A percentile compares a stretch with the other conserved stretches of the same genome.
Conservation (phyloP, 2,113 vertebrate genomes). For the Mola mola region DNA sequence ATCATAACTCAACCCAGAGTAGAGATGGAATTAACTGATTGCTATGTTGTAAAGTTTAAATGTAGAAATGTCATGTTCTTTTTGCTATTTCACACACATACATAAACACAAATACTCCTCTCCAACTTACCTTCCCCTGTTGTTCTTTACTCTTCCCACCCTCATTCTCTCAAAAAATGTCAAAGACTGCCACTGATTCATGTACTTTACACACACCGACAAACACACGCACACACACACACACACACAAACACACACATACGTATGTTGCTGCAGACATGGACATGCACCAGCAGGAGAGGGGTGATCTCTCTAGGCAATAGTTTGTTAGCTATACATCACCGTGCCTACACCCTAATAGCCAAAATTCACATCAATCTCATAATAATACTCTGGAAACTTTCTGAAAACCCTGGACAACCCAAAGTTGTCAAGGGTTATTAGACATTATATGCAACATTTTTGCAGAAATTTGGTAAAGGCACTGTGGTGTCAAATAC, state of each 20-base stretch:
- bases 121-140: too few relatives aligned
- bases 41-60: too few relatives aligned
- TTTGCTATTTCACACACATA: too few relatives aligned
- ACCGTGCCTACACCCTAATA: constrained; percentile 41
- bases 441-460: constrained; percentile 8
- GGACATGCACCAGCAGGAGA: constrained; percentile 65
- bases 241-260: constrained; percentile 7
- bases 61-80: too few relatives aligned
- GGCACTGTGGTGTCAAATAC: not conserved
- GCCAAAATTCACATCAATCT: constrained; percentile 53
- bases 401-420: too few relatives aligned
- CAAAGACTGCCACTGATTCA: constrained; percentile 52
- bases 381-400: constrained; percentile 21
- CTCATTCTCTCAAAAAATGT: too few relatives aligned
- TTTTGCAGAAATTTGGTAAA: constrained; percentile 17
- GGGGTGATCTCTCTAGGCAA: constrained; percentile 59
- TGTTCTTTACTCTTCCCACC: too few relatives aligned
- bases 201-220: constrained; percentile 30
- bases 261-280: constrained; percentile 48
- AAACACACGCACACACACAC: constrained; percentile 5
- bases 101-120: too few relatives aligned
- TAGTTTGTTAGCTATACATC: constrained; percentile 64
- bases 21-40: too few relatives aligned
- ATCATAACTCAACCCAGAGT: too few relatives aligned
- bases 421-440: constrained; percentile 11